These are phyloP conservation scores for Sebastolobus altivelis DNA, from an alignment of 2,797 vertebrate genomes.

Conservation along the genomic window DNA sequence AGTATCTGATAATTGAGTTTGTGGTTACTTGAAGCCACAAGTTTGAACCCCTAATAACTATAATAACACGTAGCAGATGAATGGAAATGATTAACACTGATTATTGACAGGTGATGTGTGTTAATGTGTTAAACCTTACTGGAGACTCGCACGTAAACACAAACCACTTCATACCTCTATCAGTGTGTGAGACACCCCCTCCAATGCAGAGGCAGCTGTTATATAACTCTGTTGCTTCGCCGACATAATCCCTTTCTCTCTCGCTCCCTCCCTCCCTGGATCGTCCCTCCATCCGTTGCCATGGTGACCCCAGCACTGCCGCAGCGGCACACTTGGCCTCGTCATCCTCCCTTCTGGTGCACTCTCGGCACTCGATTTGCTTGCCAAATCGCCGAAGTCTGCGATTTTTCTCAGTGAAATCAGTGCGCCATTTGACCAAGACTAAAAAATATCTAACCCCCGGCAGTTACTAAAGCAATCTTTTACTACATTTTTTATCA, in stretches of 20 bases:
- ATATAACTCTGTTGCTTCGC: constrained; percentile 48
- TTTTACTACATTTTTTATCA: not conserved
- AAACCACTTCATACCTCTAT: constrained; percentile 11
- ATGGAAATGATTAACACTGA: not conserved
- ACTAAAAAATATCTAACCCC: not conserved
- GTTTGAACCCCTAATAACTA: not conserved
- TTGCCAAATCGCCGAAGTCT: constrained; percentile 34
- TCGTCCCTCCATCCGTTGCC: constrained; percentile 63
- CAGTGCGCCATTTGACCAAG: not conserved
- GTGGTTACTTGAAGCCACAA: not conserved
- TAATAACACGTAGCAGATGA: not conserved
- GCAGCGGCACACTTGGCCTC: constrained; percentile 51
- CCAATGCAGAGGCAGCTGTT: constrained; percentile 55
- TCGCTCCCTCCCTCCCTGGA: not conserved
- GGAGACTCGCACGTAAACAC: not conserved
- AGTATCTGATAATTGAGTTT: not conserved
- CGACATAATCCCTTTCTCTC: constrained; percentile 33
- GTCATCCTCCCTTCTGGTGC: constrained; percentile 27
- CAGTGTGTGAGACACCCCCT: not conserved
- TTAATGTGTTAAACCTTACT: constrained; percentile 6
- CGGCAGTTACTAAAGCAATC: not conserved
- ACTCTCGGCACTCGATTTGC: constrained; percentile 30
- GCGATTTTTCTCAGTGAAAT: not conserved
- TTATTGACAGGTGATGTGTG: not conserved
- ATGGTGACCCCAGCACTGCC: constrained; percentile 70